A percentile compares a stretch with the other conserved stretches of the same genome.
Conservation (phyloP, 2,797 vertebrate species). For the Synanceia verrucosa region DNA sequence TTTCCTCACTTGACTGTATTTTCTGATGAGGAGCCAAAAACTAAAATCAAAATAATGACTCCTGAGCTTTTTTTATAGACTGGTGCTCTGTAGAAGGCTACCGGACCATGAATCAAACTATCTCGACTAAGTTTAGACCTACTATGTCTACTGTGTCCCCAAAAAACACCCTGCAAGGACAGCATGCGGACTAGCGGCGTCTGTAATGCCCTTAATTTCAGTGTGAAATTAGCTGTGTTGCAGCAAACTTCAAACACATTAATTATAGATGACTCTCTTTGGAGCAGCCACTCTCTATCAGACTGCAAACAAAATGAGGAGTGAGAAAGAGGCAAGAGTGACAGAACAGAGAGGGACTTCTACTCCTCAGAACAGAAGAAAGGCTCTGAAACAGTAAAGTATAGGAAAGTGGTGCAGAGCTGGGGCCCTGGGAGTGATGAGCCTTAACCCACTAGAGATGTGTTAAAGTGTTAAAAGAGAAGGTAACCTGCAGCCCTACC, state of each 20-base stretch:
- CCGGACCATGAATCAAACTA: constrained; percentile 39
- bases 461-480: constrained; percentile 32
- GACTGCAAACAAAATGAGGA: constrained; percentile 57
- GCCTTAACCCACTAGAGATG: constrained; percentile 43
- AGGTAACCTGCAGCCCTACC: constrained; percentile 17
- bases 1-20: constrained; percentile 44
- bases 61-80: constrained; percentile 36
- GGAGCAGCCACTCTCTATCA: constrained; percentile 58
- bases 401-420: constrained; percentile 40
- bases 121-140: constrained; percentile 22
- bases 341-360: constrained; percentile 29
- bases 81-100: constrained; percentile 17
- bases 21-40: constrained; percentile 56
- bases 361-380: constrained; percentile 19
- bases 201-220: constrained; percentile 70
- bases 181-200: constrained; percentile 53
- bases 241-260: constrained; percentile 76
- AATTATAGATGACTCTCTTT: constrained; percentile 73
- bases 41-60: constrained; percentile 58
- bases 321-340: constrained; percentile 16
- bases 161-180: constrained; percentile 42
- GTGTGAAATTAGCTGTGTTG: constrained; percentile 72
- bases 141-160: constrained; percentile 23
- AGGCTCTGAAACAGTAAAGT: constrained; percentile 37
- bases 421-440: constrained; percentile 32